Conservation (phyloP, 2,113 vertebrate species). For the Ramphastos sulfuratus region DNA sequence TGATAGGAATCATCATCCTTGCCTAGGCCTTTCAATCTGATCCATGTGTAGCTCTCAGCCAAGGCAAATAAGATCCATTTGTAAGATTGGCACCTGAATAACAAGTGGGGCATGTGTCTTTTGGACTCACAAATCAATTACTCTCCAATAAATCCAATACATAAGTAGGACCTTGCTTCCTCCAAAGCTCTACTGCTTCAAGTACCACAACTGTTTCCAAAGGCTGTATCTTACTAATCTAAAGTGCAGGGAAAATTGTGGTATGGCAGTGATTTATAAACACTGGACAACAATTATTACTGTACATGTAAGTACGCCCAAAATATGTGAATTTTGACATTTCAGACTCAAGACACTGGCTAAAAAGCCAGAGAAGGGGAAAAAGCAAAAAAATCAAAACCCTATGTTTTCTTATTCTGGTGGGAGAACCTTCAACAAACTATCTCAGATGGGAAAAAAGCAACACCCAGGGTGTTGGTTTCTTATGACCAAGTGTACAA, state of each 20-base stretch:
- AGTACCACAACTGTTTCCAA: neutral
- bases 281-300: constrained; percentile 19
- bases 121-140: neutral
- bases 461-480: neutral
- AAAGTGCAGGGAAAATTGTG: constrained; percentile 6
- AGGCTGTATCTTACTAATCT: neutral
- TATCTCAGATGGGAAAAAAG: neutral
- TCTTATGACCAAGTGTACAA: fast-evolving
- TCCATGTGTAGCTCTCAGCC: fast-evolving
- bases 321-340: constrained; percentile 49
- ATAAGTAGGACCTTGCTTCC: fast-evolving
- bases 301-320: neutral
- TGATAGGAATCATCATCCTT: neutral
- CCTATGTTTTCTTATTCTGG: neutral
- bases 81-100: neutral
- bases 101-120: neutral
- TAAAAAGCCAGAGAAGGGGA: neutral
- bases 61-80: neutral
- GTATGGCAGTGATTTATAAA: constrained; percentile 27
- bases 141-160: neutral
- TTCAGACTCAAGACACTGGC: constrained; percentile 34
- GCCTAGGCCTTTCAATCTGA: neutral
- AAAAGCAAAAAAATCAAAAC: neutral
- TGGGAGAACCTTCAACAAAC: constrained; percentile 32
- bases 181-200: neutral